Evolutionary conservation across 2,797 vertebrate genomes (phyloP).

Genomic region (Amphiprion clarkii): DNA sequence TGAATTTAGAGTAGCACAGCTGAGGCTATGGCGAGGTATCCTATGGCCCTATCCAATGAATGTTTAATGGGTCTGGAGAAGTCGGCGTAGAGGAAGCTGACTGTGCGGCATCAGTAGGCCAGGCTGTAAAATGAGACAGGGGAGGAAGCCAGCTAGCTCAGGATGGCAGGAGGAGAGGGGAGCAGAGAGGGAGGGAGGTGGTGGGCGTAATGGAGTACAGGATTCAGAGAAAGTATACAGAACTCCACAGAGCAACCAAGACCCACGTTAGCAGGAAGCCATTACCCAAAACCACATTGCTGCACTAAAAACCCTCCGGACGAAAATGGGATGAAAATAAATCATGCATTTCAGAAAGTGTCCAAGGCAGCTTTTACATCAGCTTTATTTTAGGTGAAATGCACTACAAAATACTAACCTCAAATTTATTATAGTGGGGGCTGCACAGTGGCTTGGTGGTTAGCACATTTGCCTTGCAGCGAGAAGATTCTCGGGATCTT

Average conservation of each 20-base stretch:
- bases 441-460: no score
- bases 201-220: conserved; percentile 36
- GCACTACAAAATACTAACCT: not conserved
- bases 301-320: conserved; percentile 27
- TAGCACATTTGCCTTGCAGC: no score
- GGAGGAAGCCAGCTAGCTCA: conserved; percentile 64
- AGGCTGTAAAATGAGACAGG: conserved; percentile 82
- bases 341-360: not conserved
- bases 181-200: not conserved
- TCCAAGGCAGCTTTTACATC: conserved; percentile 22
- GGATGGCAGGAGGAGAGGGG: conserved; percentile 41
- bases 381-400: conserved; percentile 8
- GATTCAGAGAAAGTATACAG: conserved; percentile 34
- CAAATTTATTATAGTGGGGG: not conserved
- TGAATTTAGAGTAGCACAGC: conserved; percentile 69
- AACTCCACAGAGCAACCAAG: conserved; percentile 13
- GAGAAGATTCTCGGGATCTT: no score
- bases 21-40: conserved; percentile 72
- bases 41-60: conserved; percentile 80
- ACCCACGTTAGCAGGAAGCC: conserved; percentile 44
- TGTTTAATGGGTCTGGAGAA: conserved; percentile 83
- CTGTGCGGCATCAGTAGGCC: conserved; percentile 77
- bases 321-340: conserved; percentile 6
- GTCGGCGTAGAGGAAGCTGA: conserved; percentile 76
- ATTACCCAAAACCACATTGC: conserved; percentile 35